These are phyloP conservation scores for Trachemys scripta DNA, from an alignment of 2,113 vertebrate species.

Conservation along the genomic window DNA sequence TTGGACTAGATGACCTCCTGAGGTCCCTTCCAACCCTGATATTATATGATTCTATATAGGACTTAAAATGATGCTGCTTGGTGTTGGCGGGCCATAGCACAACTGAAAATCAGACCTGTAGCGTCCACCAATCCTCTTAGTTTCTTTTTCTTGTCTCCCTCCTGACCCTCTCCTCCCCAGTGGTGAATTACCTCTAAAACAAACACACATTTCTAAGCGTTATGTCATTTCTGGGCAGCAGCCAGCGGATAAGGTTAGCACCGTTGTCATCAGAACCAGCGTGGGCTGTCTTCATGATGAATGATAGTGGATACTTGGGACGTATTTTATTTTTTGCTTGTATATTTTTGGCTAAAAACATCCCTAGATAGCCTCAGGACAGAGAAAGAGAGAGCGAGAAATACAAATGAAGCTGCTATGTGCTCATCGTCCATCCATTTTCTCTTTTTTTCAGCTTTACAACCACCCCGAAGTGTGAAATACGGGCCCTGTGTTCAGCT, in stretches of 20 bases:
- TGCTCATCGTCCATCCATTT: not conserved
- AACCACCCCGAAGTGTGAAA: not conserved
- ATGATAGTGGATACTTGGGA: slow-evolving; percentile 58
- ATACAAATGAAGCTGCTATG: not conserved
- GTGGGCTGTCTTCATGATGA: slow-evolving; percentile 71
- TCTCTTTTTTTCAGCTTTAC: not conserved
- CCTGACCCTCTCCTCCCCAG: not conserved
- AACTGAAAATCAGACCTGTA: not conserved
- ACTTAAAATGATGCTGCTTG: not conserved
- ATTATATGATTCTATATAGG: not conserved
- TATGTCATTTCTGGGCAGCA: slow-evolving; percentile 63
- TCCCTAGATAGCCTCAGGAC: slow-evolving; percentile 53
- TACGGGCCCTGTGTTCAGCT: not conserved
- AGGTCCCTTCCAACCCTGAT: too few relatives aligned
- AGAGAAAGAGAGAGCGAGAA: not conserved
- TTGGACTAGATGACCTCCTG: too few relatives aligned
- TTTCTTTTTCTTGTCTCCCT: not conserved
- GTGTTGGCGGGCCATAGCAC: not conserved
- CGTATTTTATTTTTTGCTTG: not conserved
- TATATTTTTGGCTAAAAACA: slow-evolving; percentile 57
- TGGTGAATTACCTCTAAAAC: slow-evolving; percentile 41
- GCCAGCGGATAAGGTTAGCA: slow-evolving; percentile 71
- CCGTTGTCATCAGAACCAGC: slow-evolving; percentile 69
- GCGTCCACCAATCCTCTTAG: slow-evolving; percentile 49
- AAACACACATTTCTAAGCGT: slow-evolving; percentile 53